Conservation (phyloP, 1,140 invertebrate species). For the Eueides isabella region DNA sequence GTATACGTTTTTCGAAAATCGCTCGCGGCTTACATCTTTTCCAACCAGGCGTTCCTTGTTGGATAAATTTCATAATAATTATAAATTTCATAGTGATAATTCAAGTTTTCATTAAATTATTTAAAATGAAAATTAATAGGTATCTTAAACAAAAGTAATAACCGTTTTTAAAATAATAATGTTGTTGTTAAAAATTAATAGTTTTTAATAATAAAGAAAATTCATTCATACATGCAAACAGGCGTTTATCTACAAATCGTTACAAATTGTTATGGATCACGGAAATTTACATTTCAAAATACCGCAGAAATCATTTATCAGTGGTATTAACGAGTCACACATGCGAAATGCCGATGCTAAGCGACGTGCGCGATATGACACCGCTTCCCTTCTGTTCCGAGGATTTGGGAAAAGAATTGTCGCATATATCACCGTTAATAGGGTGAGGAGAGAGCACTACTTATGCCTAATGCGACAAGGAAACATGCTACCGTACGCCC, state of each 20-base stretch:
- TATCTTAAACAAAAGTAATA: too few relatives aligned
- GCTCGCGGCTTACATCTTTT: constrained; percentile 53
- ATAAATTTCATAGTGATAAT: not conserved
- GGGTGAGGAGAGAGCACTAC: constrained; percentile 80
- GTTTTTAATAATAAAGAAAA: not conserved
- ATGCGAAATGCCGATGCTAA: constrained; percentile 61
- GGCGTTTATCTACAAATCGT: not conserved
- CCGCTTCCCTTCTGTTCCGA: constrained; percentile 70
- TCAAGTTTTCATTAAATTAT: too few relatives aligned
- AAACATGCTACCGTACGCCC: constrained; percentile 70
- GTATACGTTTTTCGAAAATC: constrained; percentile 49
- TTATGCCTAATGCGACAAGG: constrained; percentile 81
- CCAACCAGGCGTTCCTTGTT: not conserved
- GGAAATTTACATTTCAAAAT: constrained; percentile 61
- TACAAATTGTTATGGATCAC: constrained; percentile 16
- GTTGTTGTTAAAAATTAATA: not conserved
- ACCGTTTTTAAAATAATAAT: too few relatives aligned
- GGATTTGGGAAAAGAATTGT: constrained; percentile 79
- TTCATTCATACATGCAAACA: not conserved
- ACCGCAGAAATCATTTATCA: constrained; percentile 74
- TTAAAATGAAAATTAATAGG: too few relatives aligned
- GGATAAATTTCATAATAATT: not conserved
- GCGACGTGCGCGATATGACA: constrained; percentile 69
- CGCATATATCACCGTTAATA: constrained; percentile 81
- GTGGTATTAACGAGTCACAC: constrained; percentile 71